phyloP scores from a whole-genome alignment of 2,888 invertebrate species.

The Mayetiola destructor region DNA sequence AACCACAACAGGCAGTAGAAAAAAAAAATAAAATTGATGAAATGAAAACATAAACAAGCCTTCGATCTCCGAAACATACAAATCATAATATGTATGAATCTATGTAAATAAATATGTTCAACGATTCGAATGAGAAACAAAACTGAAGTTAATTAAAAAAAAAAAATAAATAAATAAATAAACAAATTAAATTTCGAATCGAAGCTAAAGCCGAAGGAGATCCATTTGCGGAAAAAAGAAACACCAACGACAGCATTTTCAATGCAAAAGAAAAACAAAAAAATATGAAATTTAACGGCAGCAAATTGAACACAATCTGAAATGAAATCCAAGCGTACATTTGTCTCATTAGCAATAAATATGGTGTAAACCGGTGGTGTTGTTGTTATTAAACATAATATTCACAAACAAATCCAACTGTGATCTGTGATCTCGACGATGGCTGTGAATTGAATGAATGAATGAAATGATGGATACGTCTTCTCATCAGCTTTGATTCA shows the following conservation, averaged over 20 bases:
- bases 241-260: too few relatives aligned
- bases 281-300: too few relatives aligned
- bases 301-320: not conserved
- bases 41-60: not conserved
- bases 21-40: not conserved
- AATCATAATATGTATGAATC: not conserved
- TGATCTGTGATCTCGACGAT: too few relatives aligned
- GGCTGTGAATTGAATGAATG: too few relatives aligned
- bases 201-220: too few relatives aligned
- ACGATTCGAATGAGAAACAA: conserved; percentile 5
- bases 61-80: not conserved
- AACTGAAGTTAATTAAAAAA: conserved; percentile 3
- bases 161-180: conserved; percentile 2
- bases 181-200: too few relatives aligned
- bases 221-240: too few relatives aligned
- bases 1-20: not conserved
- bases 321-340: conserved; percentile 6
- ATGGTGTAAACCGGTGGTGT: not conserved
- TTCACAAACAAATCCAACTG: too few relatives aligned
- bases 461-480: not conserved
- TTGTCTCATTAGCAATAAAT: conserved; percentile 12
- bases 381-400: conserved; percentile 2
- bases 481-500: too few relatives aligned
- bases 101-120: not conserved
- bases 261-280: not conserved